Conservation (phyloP, 35 echinoderm and acorn worm species). For the Stichopus chloronotus region DNA sequence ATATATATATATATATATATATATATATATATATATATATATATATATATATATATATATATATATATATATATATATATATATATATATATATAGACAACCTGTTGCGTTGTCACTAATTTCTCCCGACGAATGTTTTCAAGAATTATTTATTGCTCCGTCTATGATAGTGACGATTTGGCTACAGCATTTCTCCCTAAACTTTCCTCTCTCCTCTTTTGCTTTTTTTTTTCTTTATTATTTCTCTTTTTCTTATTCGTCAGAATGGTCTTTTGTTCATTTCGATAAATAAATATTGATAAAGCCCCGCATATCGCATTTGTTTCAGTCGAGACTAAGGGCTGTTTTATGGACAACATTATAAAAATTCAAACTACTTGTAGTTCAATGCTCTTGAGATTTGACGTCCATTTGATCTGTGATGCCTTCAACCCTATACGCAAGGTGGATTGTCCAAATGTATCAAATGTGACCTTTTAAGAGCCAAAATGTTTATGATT, state of each 20-base stretch:
- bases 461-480: conserved; percentile 59
- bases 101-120: background rate
- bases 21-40: too few relatives aligned
- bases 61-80: too few relatives aligned
- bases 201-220: background rate
- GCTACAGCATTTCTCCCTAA: background rate
- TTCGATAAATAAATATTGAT: conserved; percentile 59
- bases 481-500: conserved; percentile 59
- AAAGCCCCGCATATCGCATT: background rate
- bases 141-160: conserved; percentile 3
- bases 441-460: conserved; percentile 42
- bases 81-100: background rate
- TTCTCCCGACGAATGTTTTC: background rate
- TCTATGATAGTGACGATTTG: too few relatives aligned
- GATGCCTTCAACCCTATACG: conserved; percentile 26
- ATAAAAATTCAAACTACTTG: conserved; percentile 20
- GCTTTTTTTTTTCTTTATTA: background rate
- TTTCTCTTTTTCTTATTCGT: background rate
- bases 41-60: too few relatives aligned
- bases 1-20: too few relatives aligned
- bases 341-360: conserved; percentile 56
- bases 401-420: conserved; percentile 35
- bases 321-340: background rate
- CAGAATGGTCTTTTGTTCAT: background rate
- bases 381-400: conserved; percentile 55